Conservation (phyloP, 53 echinoderm and acorn worm species). For the Crossaster papposus region DNA sequence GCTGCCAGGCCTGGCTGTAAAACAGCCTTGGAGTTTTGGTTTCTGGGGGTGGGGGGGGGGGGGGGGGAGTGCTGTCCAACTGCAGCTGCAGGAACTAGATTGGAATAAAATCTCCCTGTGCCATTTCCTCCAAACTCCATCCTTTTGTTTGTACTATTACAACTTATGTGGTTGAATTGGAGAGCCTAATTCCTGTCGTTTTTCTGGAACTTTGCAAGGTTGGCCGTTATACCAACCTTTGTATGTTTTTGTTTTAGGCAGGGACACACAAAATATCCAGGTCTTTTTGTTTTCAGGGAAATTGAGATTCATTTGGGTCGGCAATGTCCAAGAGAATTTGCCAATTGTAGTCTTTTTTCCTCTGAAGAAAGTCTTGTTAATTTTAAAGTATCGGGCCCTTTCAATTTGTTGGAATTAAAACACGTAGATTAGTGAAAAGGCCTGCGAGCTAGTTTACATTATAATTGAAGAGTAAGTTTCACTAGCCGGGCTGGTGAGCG, state of each 20-base stretch:
- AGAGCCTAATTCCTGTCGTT: not conserved
- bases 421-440: no score
- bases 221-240: not conserved
- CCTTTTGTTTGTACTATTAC: not conserved
- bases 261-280: not conserved
- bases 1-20: not conserved
- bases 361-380: no score
- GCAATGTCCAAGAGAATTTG: no score
- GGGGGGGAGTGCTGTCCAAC: not conserved
- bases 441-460: no score
- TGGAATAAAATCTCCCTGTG: not conserved
- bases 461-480: no score
- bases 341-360: no score
- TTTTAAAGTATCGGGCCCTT: no score
- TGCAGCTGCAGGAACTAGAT: constrained; percentile 22
- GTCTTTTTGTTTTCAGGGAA: not conserved
- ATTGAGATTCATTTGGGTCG: not conserved
- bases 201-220: not conserved
- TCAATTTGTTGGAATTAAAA: no score
- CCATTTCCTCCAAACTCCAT: not conserved
- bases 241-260: not conserved
- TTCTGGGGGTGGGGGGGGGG: not conserved
- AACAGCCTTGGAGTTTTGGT: constrained; percentile 37
- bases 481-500: no score
- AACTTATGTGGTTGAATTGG: not conserved